These are phyloP conservation scores for Varanus komodoensis DNA, from an alignment of 2,113 vertebrate genomes.

Conservation along the genomic window DNA sequence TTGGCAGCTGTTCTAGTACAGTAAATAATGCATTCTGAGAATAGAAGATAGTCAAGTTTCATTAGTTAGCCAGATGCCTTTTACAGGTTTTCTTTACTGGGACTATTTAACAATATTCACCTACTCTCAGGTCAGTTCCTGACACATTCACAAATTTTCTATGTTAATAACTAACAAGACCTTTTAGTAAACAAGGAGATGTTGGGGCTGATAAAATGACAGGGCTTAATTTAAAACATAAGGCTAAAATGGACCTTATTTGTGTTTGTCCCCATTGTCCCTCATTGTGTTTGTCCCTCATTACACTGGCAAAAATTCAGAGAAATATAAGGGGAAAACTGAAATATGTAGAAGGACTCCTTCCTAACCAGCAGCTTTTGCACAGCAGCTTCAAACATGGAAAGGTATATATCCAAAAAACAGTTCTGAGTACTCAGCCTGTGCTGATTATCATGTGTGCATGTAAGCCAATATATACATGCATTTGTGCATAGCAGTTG, in stretches of 20 bases:
- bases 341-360: not conserved
- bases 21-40: conserved; percentile 20
- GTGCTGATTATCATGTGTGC: not conserved
- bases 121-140: conserved; percentile 15
- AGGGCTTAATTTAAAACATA: not conserved
- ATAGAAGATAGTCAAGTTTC: conserved; percentile 25
- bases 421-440: not conserved
- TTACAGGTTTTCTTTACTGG: not conserved
- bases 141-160: not conserved
- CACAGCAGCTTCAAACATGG: not conserved
- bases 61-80: not conserved
- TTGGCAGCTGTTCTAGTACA: no score
- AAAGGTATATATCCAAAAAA: not conserved
- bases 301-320: not conserved
- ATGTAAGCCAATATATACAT: not conserved
- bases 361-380: not conserved
- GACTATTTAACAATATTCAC: not conserved
- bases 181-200: not conserved
- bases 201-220: not conserved
- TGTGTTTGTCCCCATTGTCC: not conserved
- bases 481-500: not conserved
- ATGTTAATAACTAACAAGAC: not conserved
- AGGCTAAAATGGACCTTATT: not conserved
- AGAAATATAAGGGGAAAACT: not conserved
- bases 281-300: not conserved